Percentiles rank a stretch among this genome's conserved stretches.
phyloP scores from a whole-genome alignment of 2,797 vertebrate species.

The Acrossocheilus fasciatus region DNA sequence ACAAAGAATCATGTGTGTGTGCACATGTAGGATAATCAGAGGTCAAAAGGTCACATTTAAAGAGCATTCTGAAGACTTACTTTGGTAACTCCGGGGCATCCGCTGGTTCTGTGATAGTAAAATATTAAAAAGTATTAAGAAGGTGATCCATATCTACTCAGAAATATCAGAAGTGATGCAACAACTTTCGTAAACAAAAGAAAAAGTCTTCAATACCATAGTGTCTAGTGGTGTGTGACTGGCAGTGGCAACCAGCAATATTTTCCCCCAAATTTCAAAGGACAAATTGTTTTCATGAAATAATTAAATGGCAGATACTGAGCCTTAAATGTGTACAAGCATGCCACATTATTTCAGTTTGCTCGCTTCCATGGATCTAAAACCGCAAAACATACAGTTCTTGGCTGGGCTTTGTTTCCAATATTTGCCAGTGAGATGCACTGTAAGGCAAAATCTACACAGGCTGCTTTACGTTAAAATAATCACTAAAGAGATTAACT shows the following conservation, averaged over 20 bases:
- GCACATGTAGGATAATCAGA: not conserved
- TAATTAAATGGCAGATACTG: not conserved
- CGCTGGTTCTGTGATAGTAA: slow-evolving; percentile 68
- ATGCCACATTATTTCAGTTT: not conserved
- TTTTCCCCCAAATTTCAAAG: not conserved
- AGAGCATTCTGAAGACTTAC: slow-evolving; percentile 73
- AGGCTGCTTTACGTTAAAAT: not conserved
- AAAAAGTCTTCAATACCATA: not conserved
- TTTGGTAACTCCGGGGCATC: slow-evolving; percentile 74
- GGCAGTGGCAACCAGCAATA: not conserved
- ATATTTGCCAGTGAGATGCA: not conserved
- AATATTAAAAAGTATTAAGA: slow-evolving; percentile 40
- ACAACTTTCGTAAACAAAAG: not conserved
- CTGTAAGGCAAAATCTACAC: not conserved
- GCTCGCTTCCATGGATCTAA: not conserved
- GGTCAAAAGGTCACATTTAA: not conserved
- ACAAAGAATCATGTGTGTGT: not conserved
- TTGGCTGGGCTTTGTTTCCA: not conserved
- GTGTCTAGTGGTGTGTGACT: not conserved
- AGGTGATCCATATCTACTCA: not conserved
- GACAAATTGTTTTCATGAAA: not conserved
- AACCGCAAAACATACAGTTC: not conserved
- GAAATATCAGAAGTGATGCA: not conserved
- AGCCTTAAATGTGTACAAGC: not conserved
- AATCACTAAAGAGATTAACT: not conserved